Percentiles rank a stretch among this genome's conserved stretches.
phyloP scores from a whole-genome alignment of 2,888 invertebrate species.

The Philopedon plagiatum region DNA sequence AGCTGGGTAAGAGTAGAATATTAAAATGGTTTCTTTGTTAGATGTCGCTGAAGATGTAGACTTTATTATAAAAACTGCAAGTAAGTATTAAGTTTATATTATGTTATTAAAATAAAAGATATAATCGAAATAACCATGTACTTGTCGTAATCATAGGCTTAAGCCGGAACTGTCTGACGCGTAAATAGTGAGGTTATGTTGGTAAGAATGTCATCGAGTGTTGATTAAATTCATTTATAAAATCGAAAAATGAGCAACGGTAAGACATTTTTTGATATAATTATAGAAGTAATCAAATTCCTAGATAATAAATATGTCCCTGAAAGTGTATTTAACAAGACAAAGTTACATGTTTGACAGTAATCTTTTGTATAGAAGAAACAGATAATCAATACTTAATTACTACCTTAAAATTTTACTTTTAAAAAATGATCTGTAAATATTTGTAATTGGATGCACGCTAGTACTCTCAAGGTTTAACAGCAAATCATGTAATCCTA shows the following conservation, averaged over 20 bases:
- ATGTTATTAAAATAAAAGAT: too few relatives aligned
- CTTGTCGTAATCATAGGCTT: too few relatives aligned
- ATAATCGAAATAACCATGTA: too few relatives aligned
- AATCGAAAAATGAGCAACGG: slow-evolving; percentile 24
- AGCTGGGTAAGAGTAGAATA: slow-evolving; percentile 17
- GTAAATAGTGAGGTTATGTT: slow-evolving; percentile 41
- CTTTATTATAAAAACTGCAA: slow-evolving; percentile 67
- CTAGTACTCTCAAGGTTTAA: too few relatives aligned
- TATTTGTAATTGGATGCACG: too few relatives aligned
- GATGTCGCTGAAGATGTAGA: slow-evolving; percentile 65
- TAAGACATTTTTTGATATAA: slow-evolving; percentile 15
- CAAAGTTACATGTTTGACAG: slow-evolving; percentile 12
- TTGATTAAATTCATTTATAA: slow-evolving; percentile 13
- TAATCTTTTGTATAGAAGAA: too few relatives aligned
- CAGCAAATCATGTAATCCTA: too few relatives aligned
- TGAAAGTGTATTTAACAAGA: background rate
- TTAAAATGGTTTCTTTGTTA: slow-evolving; percentile 39
- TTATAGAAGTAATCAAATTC: background rate
- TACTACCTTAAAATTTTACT: too few relatives aligned
- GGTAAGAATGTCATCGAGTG: slow-evolving; percentile 30
- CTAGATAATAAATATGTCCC: background rate
- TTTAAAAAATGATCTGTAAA: too few relatives aligned
- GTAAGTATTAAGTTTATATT: slow-evolving; percentile 59
- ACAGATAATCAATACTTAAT: slow-evolving; percentile 32
- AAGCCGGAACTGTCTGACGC: slow-evolving; percentile 47